Conservation (phyloP, 1,140 invertebrate species). For the Caenorhabditis remanei region DNA sequence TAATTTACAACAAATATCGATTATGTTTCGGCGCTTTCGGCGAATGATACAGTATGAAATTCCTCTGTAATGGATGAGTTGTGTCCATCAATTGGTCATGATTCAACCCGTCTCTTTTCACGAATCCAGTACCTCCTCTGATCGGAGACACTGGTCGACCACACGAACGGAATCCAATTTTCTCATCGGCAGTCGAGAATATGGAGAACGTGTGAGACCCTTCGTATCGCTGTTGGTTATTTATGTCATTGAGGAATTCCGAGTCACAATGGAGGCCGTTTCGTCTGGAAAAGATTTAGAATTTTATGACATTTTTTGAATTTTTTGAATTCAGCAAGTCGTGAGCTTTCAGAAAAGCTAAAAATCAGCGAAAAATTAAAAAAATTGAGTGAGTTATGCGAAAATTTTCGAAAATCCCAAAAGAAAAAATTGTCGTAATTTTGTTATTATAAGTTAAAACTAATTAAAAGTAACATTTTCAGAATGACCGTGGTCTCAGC, state of each 20-base stretch:
- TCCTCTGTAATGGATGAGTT: constrained; percentile 59
- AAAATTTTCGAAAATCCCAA: too few species aligned
- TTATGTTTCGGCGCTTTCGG: constrained; percentile 31
- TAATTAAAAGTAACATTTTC: too few species aligned
- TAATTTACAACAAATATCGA: background rate
- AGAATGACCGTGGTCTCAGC: too few species aligned
- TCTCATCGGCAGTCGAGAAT: constrained; percentile 67
- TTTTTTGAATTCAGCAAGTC: background rate
- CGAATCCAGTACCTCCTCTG: constrained; percentile 66
- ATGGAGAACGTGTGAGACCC: constrained; percentile 63
- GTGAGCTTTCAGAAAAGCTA: too few species aligned
- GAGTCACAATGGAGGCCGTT: constrained; percentile 69
- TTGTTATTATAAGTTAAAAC: too few species aligned
- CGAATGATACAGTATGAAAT: constrained; percentile 60
- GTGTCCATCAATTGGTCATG: constrained; percentile 63
- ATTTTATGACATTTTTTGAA: background rate
- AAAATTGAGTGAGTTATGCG: too few species aligned
- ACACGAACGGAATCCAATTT: constrained; percentile 66
- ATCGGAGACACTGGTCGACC: constrained; percentile 66
- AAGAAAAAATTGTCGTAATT: too few species aligned
- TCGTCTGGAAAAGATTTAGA: constrained; percentile 58
- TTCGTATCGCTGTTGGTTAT: constrained; percentile 65
- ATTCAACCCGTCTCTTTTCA: constrained; percentile 67
- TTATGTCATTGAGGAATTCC: constrained; percentile 66
- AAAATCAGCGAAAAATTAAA: too few species aligned